phyloP scores from a whole-genome alignment of 2,888 invertebrate genomes.

The Helicoverpa assulta region DNA sequence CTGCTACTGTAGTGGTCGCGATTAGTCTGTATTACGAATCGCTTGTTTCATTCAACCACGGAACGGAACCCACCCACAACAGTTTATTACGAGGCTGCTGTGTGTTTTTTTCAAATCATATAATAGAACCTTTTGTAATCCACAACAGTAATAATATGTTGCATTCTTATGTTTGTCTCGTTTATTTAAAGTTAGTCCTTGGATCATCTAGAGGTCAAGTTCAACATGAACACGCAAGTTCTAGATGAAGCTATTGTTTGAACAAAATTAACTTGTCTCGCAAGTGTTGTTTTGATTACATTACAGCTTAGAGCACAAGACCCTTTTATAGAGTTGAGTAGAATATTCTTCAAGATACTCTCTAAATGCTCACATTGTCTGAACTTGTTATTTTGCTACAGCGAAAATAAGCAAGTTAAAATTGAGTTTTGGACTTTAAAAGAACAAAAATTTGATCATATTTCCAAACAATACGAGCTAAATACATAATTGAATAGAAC shows the following conservation, averaged over 20 bases:
- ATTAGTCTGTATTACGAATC: not conserved
- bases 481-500: too few relatives aligned
- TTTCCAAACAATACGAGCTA: too few relatives aligned
- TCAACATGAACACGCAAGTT: slow-evolving; percentile 13
- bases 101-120: not conserved
- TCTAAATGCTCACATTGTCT: slow-evolving; percentile 42
- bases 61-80: not conserved
- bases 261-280: slow-evolving; percentile 51
- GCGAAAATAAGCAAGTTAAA: slow-evolving; percentile 24
- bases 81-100: not conserved
- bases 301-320: slow-evolving; percentile 44
- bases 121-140: not conserved
- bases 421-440: not conserved
- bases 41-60: not conserved
- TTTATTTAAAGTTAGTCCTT: slow-evolving; percentile 4
- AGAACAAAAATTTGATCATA: too few relatives aligned
- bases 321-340: slow-evolving; percentile 50
- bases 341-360: slow-evolving; percentile 56
- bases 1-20: not conserved
- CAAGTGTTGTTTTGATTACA: slow-evolving; percentile 56
- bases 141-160: not conserved
- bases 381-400: slow-evolving; percentile 29
- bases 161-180: not conserved
- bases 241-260: slow-evolving; percentile 38
- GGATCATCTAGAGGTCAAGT: slow-evolving; percentile 23